phyloP scores from a whole-genome alignment of 35 echinoderm and acorn worm species.

The Amphiura filiformis region DNA sequence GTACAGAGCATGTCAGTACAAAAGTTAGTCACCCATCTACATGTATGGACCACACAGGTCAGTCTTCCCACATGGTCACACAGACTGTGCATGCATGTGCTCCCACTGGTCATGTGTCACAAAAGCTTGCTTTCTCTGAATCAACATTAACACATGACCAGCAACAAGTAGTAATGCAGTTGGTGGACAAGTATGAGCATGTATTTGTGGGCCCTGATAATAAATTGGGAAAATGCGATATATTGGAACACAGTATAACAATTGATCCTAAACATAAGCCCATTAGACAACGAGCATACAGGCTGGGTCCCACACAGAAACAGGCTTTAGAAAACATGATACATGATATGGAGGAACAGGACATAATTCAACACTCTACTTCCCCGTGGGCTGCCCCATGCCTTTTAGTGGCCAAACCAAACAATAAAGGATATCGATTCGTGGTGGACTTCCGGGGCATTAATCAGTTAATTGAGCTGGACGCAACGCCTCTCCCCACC shows the following conservation, averaged over 20 bases:
- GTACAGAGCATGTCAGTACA: too few relatives aligned
- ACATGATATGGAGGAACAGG: neutral
- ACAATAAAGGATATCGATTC: conserved; percentile 22
- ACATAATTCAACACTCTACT: neutral
- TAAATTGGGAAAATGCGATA: neutral
- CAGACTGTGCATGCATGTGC: neutral
- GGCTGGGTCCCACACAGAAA: neutral
- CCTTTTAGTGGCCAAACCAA: neutral
- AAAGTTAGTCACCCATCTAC: too few relatives aligned
- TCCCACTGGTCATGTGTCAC: neutral
- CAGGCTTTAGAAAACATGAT: neutral
- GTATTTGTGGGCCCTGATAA: neutral
- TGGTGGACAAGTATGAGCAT: neutral
- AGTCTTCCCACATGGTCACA: too few relatives aligned
- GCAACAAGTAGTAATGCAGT: neutral
- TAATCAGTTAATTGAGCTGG: conserved; percentile 25
- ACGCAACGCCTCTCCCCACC: conserved; percentile 11
- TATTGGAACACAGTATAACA: neutral
- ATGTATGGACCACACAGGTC: too few relatives aligned
- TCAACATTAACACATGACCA: neutral
- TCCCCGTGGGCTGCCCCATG: neutral
- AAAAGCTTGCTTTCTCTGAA: neutral
- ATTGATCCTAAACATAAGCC: neutral
- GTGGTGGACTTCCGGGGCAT: conserved; percentile 30
- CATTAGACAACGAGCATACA: neutral